These are phyloP conservation scores for Hirtodrosophila confusa DNA, from an alignment of 2,888 invertebrate genomes.

Conservation along the genomic window DNA sequence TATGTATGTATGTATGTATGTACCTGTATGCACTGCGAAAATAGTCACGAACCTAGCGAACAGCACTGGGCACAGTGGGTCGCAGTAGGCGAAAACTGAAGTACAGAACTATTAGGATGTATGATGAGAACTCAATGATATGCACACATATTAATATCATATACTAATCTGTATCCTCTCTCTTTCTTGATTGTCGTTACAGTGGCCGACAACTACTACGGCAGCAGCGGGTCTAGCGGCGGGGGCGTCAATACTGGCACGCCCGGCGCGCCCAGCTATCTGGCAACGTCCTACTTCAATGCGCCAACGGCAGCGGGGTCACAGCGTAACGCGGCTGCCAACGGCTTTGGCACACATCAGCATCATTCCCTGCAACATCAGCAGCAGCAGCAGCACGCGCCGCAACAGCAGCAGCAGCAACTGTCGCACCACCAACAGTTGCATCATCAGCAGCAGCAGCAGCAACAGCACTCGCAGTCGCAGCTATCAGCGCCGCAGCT, in stretches of 20 bases:
- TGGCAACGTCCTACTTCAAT: slow-evolving; percentile 83
- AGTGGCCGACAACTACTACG: slow-evolving; percentile 87
- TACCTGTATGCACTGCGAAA: slow-evolving; percentile 55
- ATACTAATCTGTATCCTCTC: not conserved
- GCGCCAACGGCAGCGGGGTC: slow-evolving; percentile 83
- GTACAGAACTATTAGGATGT: no score
- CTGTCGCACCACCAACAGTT: slow-evolving; percentile 73
- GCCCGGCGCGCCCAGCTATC: slow-evolving; percentile 65
- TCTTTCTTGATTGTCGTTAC: slow-evolving; percentile 54
- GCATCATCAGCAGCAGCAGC: slow-evolving; percentile 58
- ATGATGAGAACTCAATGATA: no score
- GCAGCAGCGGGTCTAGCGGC: slow-evolving; percentile 63
- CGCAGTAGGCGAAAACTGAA: slow-evolving; percentile 5
- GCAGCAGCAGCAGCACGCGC: slow-evolving; percentile 82
- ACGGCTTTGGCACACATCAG: slow-evolving; percentile 76
- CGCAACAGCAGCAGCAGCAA: slow-evolving; percentile 81
- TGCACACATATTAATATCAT: no score
- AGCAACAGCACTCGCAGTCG: slow-evolving; percentile 58
- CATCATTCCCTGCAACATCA: slow-evolving; percentile 84
- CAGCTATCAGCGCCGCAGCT: slow-evolving; percentile 31
- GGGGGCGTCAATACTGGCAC: slow-evolving; percentile 58
- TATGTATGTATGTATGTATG: not conserved
- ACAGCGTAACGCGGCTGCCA: slow-evolving; percentile 69
- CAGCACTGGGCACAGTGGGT: slow-evolving; percentile 47
- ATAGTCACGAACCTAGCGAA: slow-evolving; percentile 44